Percentiles rank a stretch among this genome's conserved stretches.
Conservation (phyloP, 2,888 invertebrate species). For the Pharmacophagus antenor region DNA sequence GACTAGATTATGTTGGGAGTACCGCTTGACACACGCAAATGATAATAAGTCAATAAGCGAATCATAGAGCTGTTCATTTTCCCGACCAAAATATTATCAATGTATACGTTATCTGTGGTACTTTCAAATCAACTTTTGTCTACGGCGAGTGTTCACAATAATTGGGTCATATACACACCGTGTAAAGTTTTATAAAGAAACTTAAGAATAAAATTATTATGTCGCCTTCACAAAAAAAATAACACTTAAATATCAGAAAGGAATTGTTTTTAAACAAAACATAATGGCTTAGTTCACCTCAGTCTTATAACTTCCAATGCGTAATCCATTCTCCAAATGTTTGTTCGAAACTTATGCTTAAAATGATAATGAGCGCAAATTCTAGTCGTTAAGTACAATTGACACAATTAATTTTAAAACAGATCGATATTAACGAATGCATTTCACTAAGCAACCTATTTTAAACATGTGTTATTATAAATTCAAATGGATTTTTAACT, state of each 20-base stretch:
- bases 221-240: conserved; percentile 28
- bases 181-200: conserved; percentile 7
- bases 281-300: conserved; percentile 42
- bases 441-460: conserved; percentile 19
- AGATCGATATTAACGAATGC: conserved; percentile 17
- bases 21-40: conserved; percentile 40
- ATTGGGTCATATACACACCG: conserved; percentile 14
- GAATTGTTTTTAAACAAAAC: conserved; percentile 23
- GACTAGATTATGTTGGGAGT: conserved; percentile 52
- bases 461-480: too few species aligned
- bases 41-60: conserved; percentile 10
- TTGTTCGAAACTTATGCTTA: conserved; percentile 44
- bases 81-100: conserved; percentile 13
- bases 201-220: conserved; percentile 25
- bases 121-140: conserved; percentile 35
- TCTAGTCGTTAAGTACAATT: conserved; percentile 48
- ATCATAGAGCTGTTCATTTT: conserved; percentile 1
- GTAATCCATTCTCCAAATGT: conserved; percentile 30
- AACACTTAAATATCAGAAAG: conserved; percentile 27
- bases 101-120: neutral
- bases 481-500: too few species aligned
- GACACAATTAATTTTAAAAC: conserved; percentile 25
- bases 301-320: conserved; percentile 52
- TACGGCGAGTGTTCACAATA: conserved; percentile 50
- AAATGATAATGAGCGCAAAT: conserved; percentile 38